Percentiles rank a stretch among this genome's conserved stretches.
Conservation (phyloP, 2,797 vertebrate species). For the Pipistrellus kuhlii region DNA sequence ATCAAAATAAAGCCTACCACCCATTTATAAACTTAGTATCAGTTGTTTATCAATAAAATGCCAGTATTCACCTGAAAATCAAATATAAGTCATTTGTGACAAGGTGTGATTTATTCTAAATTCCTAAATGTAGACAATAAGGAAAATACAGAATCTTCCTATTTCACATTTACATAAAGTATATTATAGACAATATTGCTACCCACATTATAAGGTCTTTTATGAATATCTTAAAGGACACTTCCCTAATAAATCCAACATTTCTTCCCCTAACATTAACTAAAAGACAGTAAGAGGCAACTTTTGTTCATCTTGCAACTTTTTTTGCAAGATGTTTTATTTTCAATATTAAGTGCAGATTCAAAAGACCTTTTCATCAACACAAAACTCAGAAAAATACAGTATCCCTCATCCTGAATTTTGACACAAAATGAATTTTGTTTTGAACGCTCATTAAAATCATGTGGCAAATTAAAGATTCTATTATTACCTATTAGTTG, state of each 20-base stretch:
- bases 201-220: slow-evolving; percentile 13
- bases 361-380: slow-evolving; percentile 39
- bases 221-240: slow-evolving; percentile 22
- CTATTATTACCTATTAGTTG: slow-evolving; percentile 34
- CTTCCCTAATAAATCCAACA: slow-evolving; percentile 21
- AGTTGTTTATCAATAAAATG: slow-evolving; percentile 45
- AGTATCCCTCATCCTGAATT: neutral
- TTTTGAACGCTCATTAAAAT: slow-evolving; percentile 39
- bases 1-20: slow-evolving; percentile 26
- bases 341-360: neutral
- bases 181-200: neutral
- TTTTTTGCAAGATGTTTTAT: too few relatives aligned
- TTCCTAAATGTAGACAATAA: slow-evolving; percentile 14
- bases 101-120: slow-evolving; percentile 18
- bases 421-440: neutral
- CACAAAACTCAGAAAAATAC: slow-evolving; percentile 14
- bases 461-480: slow-evolving; percentile 44
- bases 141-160: neutral
- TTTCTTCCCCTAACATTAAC: neutral
- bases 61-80: slow-evolving; percentile 7
- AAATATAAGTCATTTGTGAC: slow-evolving; percentile 18
- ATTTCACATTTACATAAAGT: neutral
- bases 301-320: too few relatives aligned
- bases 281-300: slow-evolving; percentile 36
- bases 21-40: neutral